Percentiles rank a stretch among this genome's conserved stretches.
phyloP scores from a whole-genome alignment of 2,113 vertebrate species.

The Forbesichthys papilliferus region DNA sequence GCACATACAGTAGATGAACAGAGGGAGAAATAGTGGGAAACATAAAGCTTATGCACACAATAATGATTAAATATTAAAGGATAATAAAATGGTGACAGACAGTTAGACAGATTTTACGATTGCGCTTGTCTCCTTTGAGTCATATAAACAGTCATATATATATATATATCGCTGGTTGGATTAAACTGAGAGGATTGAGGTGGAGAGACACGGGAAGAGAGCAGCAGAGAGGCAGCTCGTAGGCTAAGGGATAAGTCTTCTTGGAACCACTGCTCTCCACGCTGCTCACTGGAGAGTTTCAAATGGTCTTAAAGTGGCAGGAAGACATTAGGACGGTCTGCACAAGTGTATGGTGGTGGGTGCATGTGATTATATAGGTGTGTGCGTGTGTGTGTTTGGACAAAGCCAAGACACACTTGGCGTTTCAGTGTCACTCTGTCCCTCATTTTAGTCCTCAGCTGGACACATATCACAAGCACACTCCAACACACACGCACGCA shows the following conservation, averaged over 20 bases:
- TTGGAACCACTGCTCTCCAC: slow-evolving; percentile 58
- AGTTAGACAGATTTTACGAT: too few relatives aligned
- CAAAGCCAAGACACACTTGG: too few relatives aligned
- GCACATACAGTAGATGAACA: neutral
- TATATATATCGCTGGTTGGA: slow-evolving; percentile 24
- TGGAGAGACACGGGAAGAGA: slow-evolving; percentile 6
- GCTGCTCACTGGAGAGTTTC: slow-evolving; percentile 31
- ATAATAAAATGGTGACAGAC: too few relatives aligned
- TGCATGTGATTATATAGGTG: too few relatives aligned
- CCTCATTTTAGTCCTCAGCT: slow-evolving; percentile 49
- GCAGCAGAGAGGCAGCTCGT: neutral
- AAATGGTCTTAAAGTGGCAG: too few relatives aligned
- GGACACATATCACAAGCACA: slow-evolving; percentile 32
- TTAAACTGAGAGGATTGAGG: slow-evolving; percentile 28
- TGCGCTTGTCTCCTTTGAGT: too few relatives aligned
- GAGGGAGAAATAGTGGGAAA: neutral
- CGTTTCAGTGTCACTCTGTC: too few relatives aligned
- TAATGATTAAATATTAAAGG: too few relatives aligned
- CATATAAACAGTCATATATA: too few relatives aligned
- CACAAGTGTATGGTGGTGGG: neutral
- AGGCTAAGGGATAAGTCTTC: slow-evolving; percentile 46
- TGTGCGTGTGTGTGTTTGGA: too few relatives aligned
- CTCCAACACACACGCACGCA: slow-evolving; percentile 31
- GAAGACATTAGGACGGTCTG: neutral
- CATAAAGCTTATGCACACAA: neutral